These are phyloP conservation scores for Esox masquinongy DNA, from an alignment of 2,797 vertebrate genomes.

Conservation along the genomic window DNA sequence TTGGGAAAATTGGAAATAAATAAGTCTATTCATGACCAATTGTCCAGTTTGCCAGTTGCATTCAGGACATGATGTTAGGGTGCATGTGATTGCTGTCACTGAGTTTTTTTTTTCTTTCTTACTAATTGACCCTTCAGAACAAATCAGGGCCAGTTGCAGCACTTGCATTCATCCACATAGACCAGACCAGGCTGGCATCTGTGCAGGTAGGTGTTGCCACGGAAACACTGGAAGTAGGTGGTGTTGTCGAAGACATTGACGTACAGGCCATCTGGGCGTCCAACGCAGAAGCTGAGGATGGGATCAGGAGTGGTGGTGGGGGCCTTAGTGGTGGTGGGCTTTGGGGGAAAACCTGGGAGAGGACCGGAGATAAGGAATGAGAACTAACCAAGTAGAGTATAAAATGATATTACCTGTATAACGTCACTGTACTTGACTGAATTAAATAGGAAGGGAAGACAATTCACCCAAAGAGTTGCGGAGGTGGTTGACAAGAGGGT, in stretches of 20 bases:
- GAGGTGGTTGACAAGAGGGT: slow-evolving; percentile 76
- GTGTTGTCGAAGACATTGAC: slow-evolving; percentile 54
- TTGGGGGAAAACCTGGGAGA: slow-evolving; percentile 71
- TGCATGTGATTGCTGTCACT: background rate
- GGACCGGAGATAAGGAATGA: background rate
- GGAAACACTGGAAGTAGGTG: slow-evolving; percentile 76
- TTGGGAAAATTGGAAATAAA: background rate
- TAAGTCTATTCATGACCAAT: background rate
- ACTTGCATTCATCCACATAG: slow-evolving; percentile 75
- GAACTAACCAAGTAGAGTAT: background rate
- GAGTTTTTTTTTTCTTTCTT: background rate
- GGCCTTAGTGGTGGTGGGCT: slow-evolving; percentile 66
- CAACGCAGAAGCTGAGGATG: slow-evolving; percentile 57
- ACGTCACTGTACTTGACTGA: background rate
- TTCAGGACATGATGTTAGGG: background rate
- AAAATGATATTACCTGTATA: background rate
- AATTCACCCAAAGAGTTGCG: slow-evolving; percentile 65
- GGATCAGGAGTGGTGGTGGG: slow-evolving; percentile 73
- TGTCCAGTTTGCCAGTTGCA: background rate
- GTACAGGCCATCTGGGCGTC: slow-evolving; percentile 73
- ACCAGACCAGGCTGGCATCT: slow-evolving; percentile 75
- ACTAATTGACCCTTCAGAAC: background rate
- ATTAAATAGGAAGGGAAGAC: background rate
- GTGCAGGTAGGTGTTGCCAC: slow-evolving; percentile 71
- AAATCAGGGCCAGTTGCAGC: slow-evolving; percentile 69